Conservation (phyloP, 2,113 vertebrate species). For the human (Homo sapiens) region DNA sequence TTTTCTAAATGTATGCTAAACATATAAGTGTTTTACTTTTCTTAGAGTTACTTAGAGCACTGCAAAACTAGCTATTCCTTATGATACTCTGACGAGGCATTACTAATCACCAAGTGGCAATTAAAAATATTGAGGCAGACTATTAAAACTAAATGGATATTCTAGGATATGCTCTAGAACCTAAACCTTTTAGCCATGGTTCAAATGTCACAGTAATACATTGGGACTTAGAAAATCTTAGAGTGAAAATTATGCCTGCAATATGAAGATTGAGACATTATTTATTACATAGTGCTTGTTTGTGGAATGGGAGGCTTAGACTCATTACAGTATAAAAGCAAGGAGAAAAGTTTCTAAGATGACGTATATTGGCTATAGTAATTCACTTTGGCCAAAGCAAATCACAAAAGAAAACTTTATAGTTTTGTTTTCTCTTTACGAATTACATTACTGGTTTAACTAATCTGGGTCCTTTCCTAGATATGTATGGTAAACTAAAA, state of each 20-base stretch:
- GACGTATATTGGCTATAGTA: background rate
- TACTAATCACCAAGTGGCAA: background rate
- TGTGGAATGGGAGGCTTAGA: background rate
- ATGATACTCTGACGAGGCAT: background rate
- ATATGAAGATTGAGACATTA: background rate
- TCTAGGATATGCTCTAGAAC: background rate
- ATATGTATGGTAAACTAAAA: background rate
- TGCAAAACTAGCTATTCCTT: background rate
- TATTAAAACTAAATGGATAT: background rate
- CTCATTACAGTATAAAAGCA: background rate
- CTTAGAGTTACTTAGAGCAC: background rate
- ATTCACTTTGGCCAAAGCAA: background rate
- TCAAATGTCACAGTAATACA: background rate
- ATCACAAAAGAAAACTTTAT: background rate
- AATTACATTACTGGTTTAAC: background rate
- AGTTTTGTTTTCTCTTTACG: background rate
- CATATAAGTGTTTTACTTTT: background rate
- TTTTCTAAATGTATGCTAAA: background rate
- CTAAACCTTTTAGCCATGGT: background rate
- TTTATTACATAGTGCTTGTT: background rate
- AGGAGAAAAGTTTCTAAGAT: background rate
- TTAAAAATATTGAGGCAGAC: constrained; percentile 4
- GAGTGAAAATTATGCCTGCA: background rate
- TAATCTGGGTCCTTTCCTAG: background rate
- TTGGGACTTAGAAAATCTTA: background rate